Evolutionary conservation across 2,888 invertebrate species (phyloP).

Genomic region (Pediacus dermestoides): DNA sequence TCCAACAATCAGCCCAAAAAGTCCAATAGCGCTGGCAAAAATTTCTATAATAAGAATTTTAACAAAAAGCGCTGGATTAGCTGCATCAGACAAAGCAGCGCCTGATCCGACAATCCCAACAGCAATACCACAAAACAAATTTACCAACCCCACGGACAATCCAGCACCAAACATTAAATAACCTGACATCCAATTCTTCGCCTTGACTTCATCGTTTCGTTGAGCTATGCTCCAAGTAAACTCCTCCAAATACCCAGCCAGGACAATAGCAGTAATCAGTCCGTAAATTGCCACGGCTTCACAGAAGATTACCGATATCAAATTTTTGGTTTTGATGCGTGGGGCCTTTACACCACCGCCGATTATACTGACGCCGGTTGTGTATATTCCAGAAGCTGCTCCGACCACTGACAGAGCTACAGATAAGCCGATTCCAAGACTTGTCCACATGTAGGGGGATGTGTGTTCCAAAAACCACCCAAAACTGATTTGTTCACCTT

Average conservation of each 20-base stretch:
- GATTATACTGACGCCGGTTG: slow-evolving; percentile 92
- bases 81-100: slow-evolving; percentile 96
- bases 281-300: slow-evolving; percentile 99
- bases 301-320: slow-evolving; percentile 99
- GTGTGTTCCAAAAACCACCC: slow-evolving; percentile 88
- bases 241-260: slow-evolving; percentile 69
- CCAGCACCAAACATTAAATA: slow-evolving; percentile 97
- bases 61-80: slow-evolving; percentile 92
- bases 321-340: slow-evolving; percentile 97
- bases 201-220: slow-evolving; percentile 47
- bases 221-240: slow-evolving; percentile 53
- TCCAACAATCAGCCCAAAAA: slow-evolving; percentile 97
- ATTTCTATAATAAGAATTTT: slow-evolving; percentile 99
- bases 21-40: slow-evolving; percentile 97
- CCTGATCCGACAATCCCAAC: slow-evolving; percentile 99
- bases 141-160: slow-evolving; percentile 90
- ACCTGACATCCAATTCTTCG: slow-evolving; percentile 78
- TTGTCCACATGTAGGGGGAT: slow-evolving; percentile 96
- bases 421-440: slow-evolving; percentile 87
- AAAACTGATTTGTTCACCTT: slow-evolving; percentile 81
- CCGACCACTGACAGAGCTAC: slow-evolving; percentile 96
- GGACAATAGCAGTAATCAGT: slow-evolving; percentile 95
- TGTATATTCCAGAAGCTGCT: slow-evolving; percentile 92
- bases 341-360: slow-evolving; percentile 99
- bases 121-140: slow-evolving; percentile 92